phyloP scores from a whole-genome alignment of 2,888 invertebrate species.

The Tenthredo scrophulariae region DNA sequence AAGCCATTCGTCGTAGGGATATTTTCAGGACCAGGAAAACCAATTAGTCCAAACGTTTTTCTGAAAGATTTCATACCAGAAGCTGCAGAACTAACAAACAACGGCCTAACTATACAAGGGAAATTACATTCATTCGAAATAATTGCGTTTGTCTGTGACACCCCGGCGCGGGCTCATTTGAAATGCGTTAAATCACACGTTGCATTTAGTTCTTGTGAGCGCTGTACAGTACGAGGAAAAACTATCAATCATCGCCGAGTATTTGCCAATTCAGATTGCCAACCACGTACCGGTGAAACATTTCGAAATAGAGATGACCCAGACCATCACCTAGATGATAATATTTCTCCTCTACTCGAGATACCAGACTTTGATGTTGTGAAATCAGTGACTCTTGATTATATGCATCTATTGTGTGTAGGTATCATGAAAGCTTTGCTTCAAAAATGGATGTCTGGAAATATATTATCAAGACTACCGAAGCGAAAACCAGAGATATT shows the following conservation, averaged over 20 bases:
- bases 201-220: slow-evolving; percentile 39
- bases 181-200: slow-evolving; percentile 48
- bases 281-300: slow-evolving; percentile 20
- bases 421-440: slow-evolving; percentile 51
- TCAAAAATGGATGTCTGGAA: slow-evolving; percentile 25
- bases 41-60: slow-evolving; percentile 50
- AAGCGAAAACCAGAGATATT: not conserved
- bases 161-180: slow-evolving; percentile 39
- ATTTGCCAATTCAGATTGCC: slow-evolving; percentile 25
- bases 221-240: slow-evolving; percentile 34
- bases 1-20: slow-evolving; percentile 46
- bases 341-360: slow-evolving; percentile 21
- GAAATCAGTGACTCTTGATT: slow-evolving; percentile 27
- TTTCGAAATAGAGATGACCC: slow-evolving; percentile 33
- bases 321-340: slow-evolving; percentile 12
- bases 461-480: not conserved
- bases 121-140: slow-evolving; percentile 40
- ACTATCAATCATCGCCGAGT: slow-evolving; percentile 35
- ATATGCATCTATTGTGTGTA: slow-evolving; percentile 37
- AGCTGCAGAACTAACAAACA: slow-evolving; percentile 47
- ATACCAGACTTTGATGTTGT: slow-evolving; percentile 44
- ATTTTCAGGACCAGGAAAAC: slow-evolving; percentile 56
- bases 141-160: slow-evolving; percentile 35
- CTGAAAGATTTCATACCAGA: slow-evolving; percentile 56
- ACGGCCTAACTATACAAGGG: slow-evolving; percentile 52